These are phyloP conservation scores for Proctacanthus coquilletti DNA, from an alignment of 1,140 invertebrate genomes.

Conservation along the genomic window DNA sequence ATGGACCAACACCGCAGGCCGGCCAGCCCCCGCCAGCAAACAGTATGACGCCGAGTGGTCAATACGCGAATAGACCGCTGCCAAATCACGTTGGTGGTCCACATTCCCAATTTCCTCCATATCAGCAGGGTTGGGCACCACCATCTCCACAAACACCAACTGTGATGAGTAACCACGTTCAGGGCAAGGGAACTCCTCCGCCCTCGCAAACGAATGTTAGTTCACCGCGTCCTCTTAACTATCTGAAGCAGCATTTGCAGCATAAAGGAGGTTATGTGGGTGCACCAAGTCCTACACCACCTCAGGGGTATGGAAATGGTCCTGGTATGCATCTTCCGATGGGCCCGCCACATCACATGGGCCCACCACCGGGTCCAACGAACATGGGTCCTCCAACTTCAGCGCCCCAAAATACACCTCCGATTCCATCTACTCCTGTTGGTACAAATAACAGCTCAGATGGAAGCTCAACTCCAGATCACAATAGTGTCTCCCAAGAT, in stretches of 20 bases:
- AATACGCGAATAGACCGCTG: conserved; percentile 35
- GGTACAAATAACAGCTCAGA: conserved; percentile 25
- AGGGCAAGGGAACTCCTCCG: conserved; percentile 26
- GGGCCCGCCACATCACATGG: conserved; percentile 41
- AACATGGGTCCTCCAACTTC: conserved; percentile 36
- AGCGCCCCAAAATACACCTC: conserved; percentile 20
- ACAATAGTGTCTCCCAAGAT: conserved; percentile 22
- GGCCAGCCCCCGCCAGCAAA: conserved; percentile 18
- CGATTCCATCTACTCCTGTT: conserved; percentile 19
- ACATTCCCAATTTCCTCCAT: conserved; percentile 34
- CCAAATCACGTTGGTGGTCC: conserved; percentile 36
- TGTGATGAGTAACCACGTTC: conserved; percentile 24
- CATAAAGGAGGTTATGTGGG: conserved; percentile 42
- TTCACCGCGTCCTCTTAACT: conserved; percentile 35
- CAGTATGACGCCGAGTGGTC: conserved; percentile 29
- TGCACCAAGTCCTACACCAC: conserved; percentile 37
- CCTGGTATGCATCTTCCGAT: conserved; percentile 30
- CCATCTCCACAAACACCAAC: conserved; percentile 23
- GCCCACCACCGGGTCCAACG: conserved; percentile 33
- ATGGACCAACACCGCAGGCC: conserved; percentile 27
- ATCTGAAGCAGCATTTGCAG: conserved; percentile 53
- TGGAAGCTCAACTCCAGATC: conserved; percentile 23
- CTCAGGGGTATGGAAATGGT: conserved; percentile 37
- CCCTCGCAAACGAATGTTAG: conserved; percentile 22
- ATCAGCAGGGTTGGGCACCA: conserved; percentile 29